A percentile compares a stretch with the other conserved stretches of the same genome.
Conservation (phyloP, 1,140 invertebrate genomes). For the Drosophila miranda region DNA sequence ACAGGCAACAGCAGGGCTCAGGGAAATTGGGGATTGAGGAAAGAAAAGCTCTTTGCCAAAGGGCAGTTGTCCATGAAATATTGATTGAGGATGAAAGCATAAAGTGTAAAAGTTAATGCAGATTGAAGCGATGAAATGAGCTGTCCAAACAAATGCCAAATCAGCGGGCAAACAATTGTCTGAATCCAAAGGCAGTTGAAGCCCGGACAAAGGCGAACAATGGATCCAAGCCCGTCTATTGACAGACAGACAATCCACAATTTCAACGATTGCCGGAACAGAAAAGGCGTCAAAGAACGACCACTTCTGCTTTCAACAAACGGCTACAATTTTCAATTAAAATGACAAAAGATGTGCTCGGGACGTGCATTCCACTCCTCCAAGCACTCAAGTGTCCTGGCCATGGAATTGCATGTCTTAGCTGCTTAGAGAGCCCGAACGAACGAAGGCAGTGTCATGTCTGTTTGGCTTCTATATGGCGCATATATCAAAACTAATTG, state of each 20-base stretch:
- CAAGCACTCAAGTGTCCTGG: conserved; percentile 17
- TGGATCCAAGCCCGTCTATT: background rate
- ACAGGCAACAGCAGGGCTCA: no score
- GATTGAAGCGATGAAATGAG: conserved; percentile 15
- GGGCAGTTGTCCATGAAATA: no score
- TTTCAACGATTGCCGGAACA: conserved; percentile 15
- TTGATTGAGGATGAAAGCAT: no score
- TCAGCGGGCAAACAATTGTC: conserved; percentile 35
- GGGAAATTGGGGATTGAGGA: no score
- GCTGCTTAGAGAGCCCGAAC: background rate
- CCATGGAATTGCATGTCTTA: conserved; percentile 40
- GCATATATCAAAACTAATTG: conserved; percentile 63
- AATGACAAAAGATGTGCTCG: conserved; percentile 57
- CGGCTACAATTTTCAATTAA: conserved; percentile 66
- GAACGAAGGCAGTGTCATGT: background rate
- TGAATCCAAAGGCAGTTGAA: conserved; percentile 25
- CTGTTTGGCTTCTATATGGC: conserved; percentile 1
- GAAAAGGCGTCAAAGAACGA: conserved; percentile 17
- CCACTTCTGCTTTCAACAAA: conserved; percentile 2
- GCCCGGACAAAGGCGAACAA: conserved; percentile 38
- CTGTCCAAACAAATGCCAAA: conserved; percentile 33
- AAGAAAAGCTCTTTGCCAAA: background rate
- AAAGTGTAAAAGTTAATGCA: background rate
- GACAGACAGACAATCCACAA: conserved; percentile 35
- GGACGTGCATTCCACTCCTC: background rate